Percentiles rank a stretch among this genome's conserved stretches.
These are phyloP conservation scores for Pachyuromys duprasi DNA, from an alignment of 2,797 vertebrate species.

Conservation along the genomic window DNA sequence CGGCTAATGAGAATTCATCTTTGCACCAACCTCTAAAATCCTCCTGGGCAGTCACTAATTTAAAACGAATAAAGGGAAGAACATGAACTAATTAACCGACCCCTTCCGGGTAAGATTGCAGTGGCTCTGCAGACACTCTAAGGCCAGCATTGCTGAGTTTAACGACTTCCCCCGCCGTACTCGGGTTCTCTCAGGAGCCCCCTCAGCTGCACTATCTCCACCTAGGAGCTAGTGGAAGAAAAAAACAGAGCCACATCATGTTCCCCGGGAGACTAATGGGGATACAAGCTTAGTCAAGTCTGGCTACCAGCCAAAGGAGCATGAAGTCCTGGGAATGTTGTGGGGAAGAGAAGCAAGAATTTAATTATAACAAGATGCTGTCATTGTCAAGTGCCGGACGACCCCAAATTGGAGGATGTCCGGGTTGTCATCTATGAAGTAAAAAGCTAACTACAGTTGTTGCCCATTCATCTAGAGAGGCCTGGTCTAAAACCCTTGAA, in stretches of 20 bases:
- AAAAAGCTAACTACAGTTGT: background rate
- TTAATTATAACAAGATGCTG: background rate
- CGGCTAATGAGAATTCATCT: background rate
- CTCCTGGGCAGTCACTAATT: background rate
- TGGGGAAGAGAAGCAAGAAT: background rate
- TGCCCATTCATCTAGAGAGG: too few species aligned
- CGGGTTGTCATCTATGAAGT: background rate
- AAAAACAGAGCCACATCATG: background rate
- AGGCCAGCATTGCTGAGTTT: background rate
- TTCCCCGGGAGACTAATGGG: background rate
- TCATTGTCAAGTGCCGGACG: too few species aligned
- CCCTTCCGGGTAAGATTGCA: background rate
- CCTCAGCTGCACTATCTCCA: background rate
- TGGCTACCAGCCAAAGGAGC: background rate
- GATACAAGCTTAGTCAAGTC: background rate
- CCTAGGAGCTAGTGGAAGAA: background rate
- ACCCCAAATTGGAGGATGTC: rapidly evolving
- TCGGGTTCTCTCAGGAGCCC: background rate
- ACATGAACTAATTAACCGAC: background rate
- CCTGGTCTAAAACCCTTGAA: background rate
- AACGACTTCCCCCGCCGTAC: background rate
- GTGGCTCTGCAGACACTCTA: background rate
- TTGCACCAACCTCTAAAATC: background rate
- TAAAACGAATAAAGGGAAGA: background rate
- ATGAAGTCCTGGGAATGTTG: background rate